phyloP scores from a whole-genome alignment of 2,888 invertebrate species.

The Gerosis bhagava region DNA sequence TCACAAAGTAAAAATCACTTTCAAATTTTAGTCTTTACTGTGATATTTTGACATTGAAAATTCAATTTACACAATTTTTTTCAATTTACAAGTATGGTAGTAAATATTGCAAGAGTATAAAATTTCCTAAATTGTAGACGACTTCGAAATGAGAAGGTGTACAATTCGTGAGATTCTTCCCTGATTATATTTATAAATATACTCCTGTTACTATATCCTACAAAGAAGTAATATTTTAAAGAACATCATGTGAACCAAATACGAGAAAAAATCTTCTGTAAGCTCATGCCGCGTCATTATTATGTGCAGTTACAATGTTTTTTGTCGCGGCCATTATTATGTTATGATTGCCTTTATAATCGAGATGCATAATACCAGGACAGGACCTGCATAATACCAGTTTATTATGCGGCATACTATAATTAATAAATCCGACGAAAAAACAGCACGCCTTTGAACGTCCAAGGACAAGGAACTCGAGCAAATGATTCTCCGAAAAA shows the following conservation, averaged over 20 bases:
- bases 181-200: too few relatives aligned
- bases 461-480: constrained; percentile 49
- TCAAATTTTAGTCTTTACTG: too few relatives aligned
- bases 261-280: constrained; percentile 4
- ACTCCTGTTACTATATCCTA: too few relatives aligned
- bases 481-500: constrained; percentile 56
- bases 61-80: too few relatives aligned
- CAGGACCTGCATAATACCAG: constrained; percentile 59
- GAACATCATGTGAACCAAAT: constrained; percentile 3
- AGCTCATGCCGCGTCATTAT: constrained; percentile 37
- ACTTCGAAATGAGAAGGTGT: too few relatives aligned
- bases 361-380: constrained; percentile 47
- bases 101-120: too few relatives aligned
- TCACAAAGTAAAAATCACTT: too few relatives aligned
- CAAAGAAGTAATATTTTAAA: too few relatives aligned
- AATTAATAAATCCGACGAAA: constrained; percentile 61
- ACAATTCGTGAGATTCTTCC: too few relatives aligned
- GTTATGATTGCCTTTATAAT: constrained; percentile 55
- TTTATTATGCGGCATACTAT: constrained; percentile 56
- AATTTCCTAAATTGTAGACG: too few relatives aligned
- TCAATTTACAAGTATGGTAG: too few relatives aligned
- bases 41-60: too few relatives aligned
- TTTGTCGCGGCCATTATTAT: constrained; percentile 53
- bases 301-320: constrained; percentile 43
- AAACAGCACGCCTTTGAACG: constrained; percentile 51